These are phyloP conservation scores for Pissodes strobi DNA, from an alignment of 1,140 invertebrate genomes.

Conservation along the genomic window DNA sequence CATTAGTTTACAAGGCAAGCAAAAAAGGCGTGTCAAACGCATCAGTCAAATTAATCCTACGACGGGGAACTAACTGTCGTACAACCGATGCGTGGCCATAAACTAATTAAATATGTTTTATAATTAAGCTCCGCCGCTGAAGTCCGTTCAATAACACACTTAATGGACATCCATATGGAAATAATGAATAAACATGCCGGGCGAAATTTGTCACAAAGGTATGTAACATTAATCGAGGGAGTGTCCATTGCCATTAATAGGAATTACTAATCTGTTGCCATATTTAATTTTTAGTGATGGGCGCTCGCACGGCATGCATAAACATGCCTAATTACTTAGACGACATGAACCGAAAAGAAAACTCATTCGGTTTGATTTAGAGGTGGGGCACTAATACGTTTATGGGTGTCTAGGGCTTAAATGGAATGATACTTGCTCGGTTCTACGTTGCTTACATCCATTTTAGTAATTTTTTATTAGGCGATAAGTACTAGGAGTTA, in stretches of 20 bases:
- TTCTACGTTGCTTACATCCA: neutral
- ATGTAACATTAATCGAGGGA: conserved; percentile 37
- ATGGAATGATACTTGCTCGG: conserved; percentile 1
- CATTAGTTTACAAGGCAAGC: neutral
- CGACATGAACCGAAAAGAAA: conserved; percentile 34
- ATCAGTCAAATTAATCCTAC: conserved; percentile 14
- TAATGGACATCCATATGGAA: conserved; percentile 31
- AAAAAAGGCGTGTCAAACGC: conserved; percentile 14
- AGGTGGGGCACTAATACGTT: conserved; percentile 13
- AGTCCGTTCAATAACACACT: conserved; percentile 17
- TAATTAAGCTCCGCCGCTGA: conserved; percentile 9
- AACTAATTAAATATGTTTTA: conserved; percentile 26
- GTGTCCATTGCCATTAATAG: conserved; percentile 35
- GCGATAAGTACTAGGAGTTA: too few species aligned
- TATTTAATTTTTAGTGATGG: conserved; percentile 39
- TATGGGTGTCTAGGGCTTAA: neutral
- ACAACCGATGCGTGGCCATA: conserved; percentile 15
- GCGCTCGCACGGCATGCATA: conserved; percentile 29
- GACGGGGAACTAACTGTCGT: too few species aligned
- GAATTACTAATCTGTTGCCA: conserved; percentile 39
- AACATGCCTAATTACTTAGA: conserved; percentile 37
- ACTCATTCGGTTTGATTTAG: conserved; percentile 34
- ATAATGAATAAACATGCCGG: conserved; percentile 32
- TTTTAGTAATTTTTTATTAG: too few species aligned
- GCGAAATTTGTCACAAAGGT: conserved; percentile 37